Conservation (phyloP, 2,113 vertebrate genomes). For the Dipodomys spectabilis region DNA sequence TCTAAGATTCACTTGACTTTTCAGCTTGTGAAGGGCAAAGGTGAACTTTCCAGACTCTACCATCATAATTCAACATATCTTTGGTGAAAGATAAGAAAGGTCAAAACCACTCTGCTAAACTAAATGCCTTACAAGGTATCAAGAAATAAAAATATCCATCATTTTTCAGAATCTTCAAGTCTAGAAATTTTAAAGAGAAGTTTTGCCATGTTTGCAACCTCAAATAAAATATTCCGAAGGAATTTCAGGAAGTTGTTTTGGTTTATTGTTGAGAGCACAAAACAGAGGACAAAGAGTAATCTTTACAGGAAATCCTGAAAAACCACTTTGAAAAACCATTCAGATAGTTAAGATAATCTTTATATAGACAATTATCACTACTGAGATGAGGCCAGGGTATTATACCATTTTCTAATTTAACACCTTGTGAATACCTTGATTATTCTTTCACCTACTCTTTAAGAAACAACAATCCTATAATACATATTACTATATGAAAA, state of each 20-base stretch:
- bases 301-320: neutral
- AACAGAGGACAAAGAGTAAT: neutral
- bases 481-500: neutral
- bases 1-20: neutral
- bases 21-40: neutral
- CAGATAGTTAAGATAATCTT: neutral
- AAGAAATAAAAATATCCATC: neutral
- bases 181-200: neutral
- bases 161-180: neutral
- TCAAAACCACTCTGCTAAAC: neutral
- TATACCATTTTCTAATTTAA: neutral
- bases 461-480: neutral
- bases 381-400: neutral
- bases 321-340: neutral
- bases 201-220: neutral
- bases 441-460: neutral
- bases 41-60: neutral
- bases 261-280: neutral
- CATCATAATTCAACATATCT: neutral
- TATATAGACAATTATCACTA: neutral
- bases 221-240: neutral
- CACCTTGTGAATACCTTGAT: neutral
- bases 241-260: conserved; percentile 4
- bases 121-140: neutral
- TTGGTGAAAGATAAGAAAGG: neutral